Evolutionary conservation across 2,113 vertebrate genomes (phyloP), one percentile per base, ranked within the genome.

Genomic region (Zosterops hypoxanthus): DNA sequence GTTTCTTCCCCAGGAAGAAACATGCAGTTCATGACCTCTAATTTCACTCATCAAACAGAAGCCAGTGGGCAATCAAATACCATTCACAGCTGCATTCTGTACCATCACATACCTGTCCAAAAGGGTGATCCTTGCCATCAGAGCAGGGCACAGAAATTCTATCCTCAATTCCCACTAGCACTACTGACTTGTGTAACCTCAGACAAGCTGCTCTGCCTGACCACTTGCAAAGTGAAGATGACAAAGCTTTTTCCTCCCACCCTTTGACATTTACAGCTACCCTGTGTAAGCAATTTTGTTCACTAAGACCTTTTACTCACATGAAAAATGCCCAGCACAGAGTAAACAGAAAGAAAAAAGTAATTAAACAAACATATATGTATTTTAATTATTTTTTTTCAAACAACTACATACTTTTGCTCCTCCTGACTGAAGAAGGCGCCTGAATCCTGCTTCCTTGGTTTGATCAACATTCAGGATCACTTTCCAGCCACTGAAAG

Each of bases 401-500:
- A 42, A 63, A 52, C 20, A 50, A 20, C 5, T 42, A 69, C 90
- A 34, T 93, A 99, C 99, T 98, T 99, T 99, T 20, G 99, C 99
- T 90, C 99, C 98, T 85, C 99, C 99, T 34, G 99, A 99, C 97
- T 99, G 98, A 95, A 99, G 98, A 75, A 99, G 98, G 64, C 99
- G 98, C 47, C 98, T 98, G 97, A 99, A 99, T 64, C 99, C 99
- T 0, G 99, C 98, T 95, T 99, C 99, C 97, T 99, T 99, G 86
- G 93, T 98, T 80, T 98, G 98, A 92, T 99, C 99, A 46, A 99
- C 99, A 71, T 99, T 99, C 95, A 99, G 97, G 97, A 99, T 99
- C 73, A 99, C 99, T 14, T 97, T 99, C 99, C 99, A 99, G 14
- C 99, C 99, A 55, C 98, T 98, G 97, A 99, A 99, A n/a, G 99